Evolutionary conservation across 2,888 invertebrate genomes (phyloP).

Genomic region (Dryobota labecula): DNA sequence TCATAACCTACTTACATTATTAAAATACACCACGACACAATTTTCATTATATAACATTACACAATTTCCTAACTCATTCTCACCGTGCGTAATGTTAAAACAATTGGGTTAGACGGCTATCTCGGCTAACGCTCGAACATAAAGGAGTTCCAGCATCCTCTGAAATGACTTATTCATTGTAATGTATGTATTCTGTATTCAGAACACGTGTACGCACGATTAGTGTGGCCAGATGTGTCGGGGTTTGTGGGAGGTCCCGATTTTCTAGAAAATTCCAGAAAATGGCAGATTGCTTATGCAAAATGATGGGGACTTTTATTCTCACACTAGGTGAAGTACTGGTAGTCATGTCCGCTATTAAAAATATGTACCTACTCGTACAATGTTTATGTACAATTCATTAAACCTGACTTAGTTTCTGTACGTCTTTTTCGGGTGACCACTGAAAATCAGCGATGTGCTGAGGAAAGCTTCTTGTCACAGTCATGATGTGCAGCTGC

Average conservation of each 20-base stretch:
- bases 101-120: slow-evolving; percentile 55
- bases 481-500: too few relatives aligned
- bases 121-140: slow-evolving; percentile 37
- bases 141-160: slow-evolving; percentile 51
- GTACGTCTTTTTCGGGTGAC: too few relatives aligned
- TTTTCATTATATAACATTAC: slow-evolving; percentile 35
- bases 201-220: slow-evolving; percentile 54
- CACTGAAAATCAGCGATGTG: too few relatives aligned
- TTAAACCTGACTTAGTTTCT: too few relatives aligned
- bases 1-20: not conserved
- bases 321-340: not conserved
- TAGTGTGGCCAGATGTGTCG: slow-evolving; percentile 47
- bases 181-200: slow-evolving; percentile 72
- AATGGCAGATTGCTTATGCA: not conserved
- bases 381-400: too few relatives aligned
- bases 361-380: too few relatives aligned
- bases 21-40: not conserved
- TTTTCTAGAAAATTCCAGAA: slow-evolving; percentile 14
- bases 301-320: not conserved
- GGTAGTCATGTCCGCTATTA: too few relatives aligned
- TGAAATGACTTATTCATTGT: slow-evolving; percentile 74
- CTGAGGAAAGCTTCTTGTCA: too few relatives aligned
- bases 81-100: slow-evolving; percentile 38
- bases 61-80: slow-evolving; percentile 35
- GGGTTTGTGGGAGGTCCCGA: slow-evolving; percentile 5